Base-by-base conservation (phyloP, 1,140 invertebrate genomes). In the Samia ricini region DNA sequence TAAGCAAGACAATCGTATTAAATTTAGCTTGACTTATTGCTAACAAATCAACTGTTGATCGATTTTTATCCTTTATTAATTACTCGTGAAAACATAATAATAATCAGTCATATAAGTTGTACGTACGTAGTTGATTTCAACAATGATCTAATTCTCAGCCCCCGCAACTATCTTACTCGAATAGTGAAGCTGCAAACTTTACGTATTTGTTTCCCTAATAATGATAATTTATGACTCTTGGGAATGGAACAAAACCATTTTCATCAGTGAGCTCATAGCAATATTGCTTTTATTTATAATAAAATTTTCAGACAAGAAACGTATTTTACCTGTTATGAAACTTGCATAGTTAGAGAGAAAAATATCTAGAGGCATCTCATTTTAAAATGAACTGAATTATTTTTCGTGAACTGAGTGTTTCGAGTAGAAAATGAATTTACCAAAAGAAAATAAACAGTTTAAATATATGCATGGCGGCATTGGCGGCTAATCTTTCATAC, bases 281-380 rank as follows among this genome's bases (percentile, higher is more conserved):
- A 63, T 60, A 61, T 23, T 48, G 22, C 57, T 62, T 51, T 64
- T 55, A 64, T 58, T 64, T 57, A 42, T 57, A 69, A 68, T 48
- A 50, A 64, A 69, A 64, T 62, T 51, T 54, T 50, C 21, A 59
- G 23, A 57, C 24, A 23, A 56, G 52, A 59, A 60, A 64, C 64
- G 19, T 68, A 64, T 56, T 61, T 65, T 62, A 72, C 67, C 61
- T 69, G 62, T 63, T 60, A 59, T 21, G 54, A 61, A 61, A 64
- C 63, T 61, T 63, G n/a, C 29, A 55, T 12, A 60, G 21, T 22
- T 29, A 36, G 10, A 42, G 51, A 21, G 51, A 18, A 36, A 54
- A 29, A 61, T n/a, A n/a, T 54, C 36, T 36, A 55, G 29, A 26
- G 54, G 60, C 51, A 55, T 12, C 20, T 20, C 33, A 58, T 58